Evolutionary conservation across 1,140 invertebrate species (phyloP), one percentile per base, ranked within the genome.

Genomic region (Trichoplusia ni): DNA sequence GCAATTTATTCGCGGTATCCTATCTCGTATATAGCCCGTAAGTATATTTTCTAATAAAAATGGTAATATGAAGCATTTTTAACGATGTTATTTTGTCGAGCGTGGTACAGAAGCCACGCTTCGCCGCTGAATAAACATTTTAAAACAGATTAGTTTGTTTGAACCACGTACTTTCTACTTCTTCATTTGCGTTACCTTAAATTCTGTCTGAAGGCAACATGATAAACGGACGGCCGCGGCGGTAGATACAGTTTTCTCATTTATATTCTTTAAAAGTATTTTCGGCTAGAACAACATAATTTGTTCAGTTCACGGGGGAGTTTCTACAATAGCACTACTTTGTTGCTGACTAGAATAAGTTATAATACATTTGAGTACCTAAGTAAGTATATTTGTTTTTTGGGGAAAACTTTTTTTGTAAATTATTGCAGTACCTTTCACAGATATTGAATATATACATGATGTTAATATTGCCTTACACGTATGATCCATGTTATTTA

Each of bases 21-120:
- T 46, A 44, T 53, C 70, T 42, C 51, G 29, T 63, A 46, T 64
- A 49, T 59, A 70, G 56, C 44, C 47, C 58, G 37, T 77, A 73
- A 78, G 71, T 81, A 81, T 78, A 82, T 78, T 82, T 84, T 78
- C 74, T 82, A 81, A 84, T 86, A 84, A 80, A 86, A 82, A 83
- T 86, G 81, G 75, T 83, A 86, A 86, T 86, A 73, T 74, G 54
- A 42, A 58, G 54, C 37, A 58, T 58, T 58, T 42, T 51, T 58
- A 44, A 44, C 38, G 38, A 58, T 21, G 38, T 58, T 58, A 44
- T 58, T 44, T 44, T 58, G 42, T 38, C 16, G 14, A 7, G 38
- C 54, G 11, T 27, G 35, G 25, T 56, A 27, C 51, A 1, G 35
- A 14, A 11, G 46, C 6, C 4, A 35, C 14, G 27, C 35, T 35